Evolutionary conservation across 1,140 invertebrate species (phyloP), one percentile per base, ranked within the genome.

Genomic region (Atta colombica): DNA sequence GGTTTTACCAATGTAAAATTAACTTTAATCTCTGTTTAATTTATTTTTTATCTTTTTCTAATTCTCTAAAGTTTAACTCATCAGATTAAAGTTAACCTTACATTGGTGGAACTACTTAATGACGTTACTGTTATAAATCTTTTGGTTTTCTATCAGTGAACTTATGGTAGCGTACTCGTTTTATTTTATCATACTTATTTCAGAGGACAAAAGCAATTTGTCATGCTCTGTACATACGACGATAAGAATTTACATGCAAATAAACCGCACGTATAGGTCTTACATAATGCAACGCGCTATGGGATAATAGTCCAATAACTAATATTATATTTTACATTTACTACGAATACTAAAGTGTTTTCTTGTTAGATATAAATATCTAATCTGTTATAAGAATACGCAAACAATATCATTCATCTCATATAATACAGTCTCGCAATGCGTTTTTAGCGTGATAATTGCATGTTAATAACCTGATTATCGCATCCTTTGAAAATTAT

Each of bases 221-320:
- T 84, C 69, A 84, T 75, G 80, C 55, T 84, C 39, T 63, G 55
- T 51, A 68, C 80, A 69, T 18, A n/a, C 65, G 49, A 68, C 77
- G 69, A 61, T 63, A 61, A 84, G 80, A 61, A 84, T 74, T 84
- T 63, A 74, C 55, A 84, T 75, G 55, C 69, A 61, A 74, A 84
- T 84, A 84, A 84, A 75, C 7, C 25, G 69, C 80, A 74, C 55
- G 80, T 75, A 55, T 35, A 75, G 58, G 25, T 75, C 55, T 61
- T 65, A 75, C 55, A 71, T 84, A 74, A 84, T 84, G 80, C 80
- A 82, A 74, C 25, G 25, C 55, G 68, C 80, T 49, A 55, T 58
- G 58, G 25, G 8, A 61, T 75, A 84, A 75, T 58, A 84, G 5
- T 63, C 31, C 53, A 84, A 31, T 39, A 35, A 84, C 69, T 75